Evolutionary conservation across 2,113 vertebrate genomes (phyloP).

Genomic region (Saimiri boliviensis): DNA sequence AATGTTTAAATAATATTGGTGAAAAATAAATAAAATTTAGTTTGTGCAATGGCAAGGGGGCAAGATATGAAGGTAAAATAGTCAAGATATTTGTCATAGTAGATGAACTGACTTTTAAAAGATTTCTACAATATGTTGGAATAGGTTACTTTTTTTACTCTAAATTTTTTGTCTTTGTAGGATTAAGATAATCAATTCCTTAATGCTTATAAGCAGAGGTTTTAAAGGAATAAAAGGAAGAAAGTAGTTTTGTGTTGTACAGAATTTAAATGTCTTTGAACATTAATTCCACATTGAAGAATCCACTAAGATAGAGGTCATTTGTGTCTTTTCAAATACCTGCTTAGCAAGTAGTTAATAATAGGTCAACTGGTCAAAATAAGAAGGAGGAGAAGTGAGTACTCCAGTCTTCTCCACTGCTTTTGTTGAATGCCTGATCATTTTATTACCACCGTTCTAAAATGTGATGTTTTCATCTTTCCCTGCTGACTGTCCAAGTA

Average conservation of each 20-base stretch:
- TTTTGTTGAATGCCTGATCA: not conserved
- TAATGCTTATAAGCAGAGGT: constrained; percentile 46
- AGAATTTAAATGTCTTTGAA: constrained; percentile 41
- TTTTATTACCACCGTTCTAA: not conserved
- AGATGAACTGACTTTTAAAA: not conserved
- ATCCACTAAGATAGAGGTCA: constrained; percentile 13
- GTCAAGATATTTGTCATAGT: not conserved
- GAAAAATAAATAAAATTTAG: not conserved
- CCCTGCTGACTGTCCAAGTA: not conserved
- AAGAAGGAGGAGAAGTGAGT: not conserved
- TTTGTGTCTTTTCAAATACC: not conserved
- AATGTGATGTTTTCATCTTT: not conserved
- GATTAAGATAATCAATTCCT: constrained; percentile 54
- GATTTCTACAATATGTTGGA: not conserved
- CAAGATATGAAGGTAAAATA: not conserved
- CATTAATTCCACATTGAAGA: constrained; percentile 33
- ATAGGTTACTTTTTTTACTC: not conserved
- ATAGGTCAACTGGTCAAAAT: not conserved
- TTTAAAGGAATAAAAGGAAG: constrained; percentile 58
- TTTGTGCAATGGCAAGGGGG: not conserved
- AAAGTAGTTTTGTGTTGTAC: constrained; percentile 8
- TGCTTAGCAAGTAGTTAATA: not conserved
- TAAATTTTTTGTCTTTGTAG: constrained; percentile 17
- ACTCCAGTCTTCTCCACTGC: not conserved
- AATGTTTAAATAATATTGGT: not conserved